phyloP scores from a whole-genome alignment of 2,797 vertebrate genomes.

The Malurus splendens region DNA sequence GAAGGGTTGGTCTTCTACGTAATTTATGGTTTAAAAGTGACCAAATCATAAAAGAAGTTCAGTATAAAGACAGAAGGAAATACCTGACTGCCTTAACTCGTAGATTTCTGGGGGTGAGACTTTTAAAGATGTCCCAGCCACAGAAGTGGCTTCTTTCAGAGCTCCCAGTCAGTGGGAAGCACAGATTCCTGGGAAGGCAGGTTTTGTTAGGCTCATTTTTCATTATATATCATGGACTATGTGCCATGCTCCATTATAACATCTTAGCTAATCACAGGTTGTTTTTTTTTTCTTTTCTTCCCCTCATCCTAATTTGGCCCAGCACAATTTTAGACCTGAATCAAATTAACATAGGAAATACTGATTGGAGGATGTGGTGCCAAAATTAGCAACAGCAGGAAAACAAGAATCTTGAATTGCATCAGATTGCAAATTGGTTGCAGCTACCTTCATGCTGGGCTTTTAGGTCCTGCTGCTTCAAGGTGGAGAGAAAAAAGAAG shows the following conservation, averaged over 20 bases:
- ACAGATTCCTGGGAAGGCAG: neutral
- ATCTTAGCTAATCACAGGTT: neutral
- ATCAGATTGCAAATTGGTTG: slow-evolving; percentile 51
- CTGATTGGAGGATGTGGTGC: slow-evolving; percentile 24
- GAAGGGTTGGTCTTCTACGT: neutral
- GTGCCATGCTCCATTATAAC: neutral
- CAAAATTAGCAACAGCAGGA: slow-evolving; percentile 61
- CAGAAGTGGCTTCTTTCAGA: neutral
- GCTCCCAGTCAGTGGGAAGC: neutral
- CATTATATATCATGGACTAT: neutral
- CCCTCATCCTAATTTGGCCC: neutral
- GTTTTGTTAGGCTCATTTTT: neutral
- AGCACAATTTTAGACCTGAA: neutral
- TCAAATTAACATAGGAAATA: slow-evolving; percentile 42
- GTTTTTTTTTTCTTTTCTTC: neutral
- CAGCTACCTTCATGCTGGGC: slow-evolving; percentile 49
- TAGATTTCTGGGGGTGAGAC: neutral
- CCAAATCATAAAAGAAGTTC: neutral
- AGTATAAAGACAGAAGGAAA: neutral
- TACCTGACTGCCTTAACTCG: neutral
- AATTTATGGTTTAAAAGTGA: neutral
- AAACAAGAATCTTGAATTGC: slow-evolving; percentile 43
- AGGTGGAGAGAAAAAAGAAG: neutral
- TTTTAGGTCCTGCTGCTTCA: slow-evolving; percentile 35
- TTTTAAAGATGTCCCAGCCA: neutral